Percentiles rank a stretch among this genome's conserved stretches.
These are phyloP conservation scores for Hozukius guyotensis DNA, from an alignment of 2,797 vertebrate species.

Conservation along the genomic window DNA sequence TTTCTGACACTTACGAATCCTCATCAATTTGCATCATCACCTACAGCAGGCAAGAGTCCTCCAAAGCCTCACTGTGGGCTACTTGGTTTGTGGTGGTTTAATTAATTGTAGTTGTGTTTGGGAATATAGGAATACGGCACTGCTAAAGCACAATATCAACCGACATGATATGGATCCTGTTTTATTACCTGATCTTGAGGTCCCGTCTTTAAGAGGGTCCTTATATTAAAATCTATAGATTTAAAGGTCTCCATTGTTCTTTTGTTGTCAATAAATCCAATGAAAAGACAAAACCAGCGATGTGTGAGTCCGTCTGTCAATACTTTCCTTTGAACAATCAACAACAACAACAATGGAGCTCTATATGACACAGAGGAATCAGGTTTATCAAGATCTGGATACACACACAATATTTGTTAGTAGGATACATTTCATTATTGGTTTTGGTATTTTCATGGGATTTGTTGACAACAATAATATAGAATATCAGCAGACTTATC, in stretches of 20 bases:
- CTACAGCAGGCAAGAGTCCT: not conserved
- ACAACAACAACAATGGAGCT: not conserved
- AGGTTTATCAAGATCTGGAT: too few species aligned
- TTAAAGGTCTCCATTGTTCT: not conserved
- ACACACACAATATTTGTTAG: too few species aligned
- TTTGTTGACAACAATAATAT: not conserved
- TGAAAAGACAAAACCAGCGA: not conserved
- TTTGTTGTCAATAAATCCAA: not conserved
- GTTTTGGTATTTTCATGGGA: not conserved
- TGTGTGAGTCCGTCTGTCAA: not conserved
- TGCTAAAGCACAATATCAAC: not conserved
- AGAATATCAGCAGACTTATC: not conserved
- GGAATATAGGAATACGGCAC: not conserved
- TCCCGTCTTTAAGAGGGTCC: not conserved
- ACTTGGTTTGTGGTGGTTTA: not conserved
- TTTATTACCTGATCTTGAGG: too few species aligned
- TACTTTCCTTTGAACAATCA: not conserved
- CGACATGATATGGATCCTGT: too few species aligned
- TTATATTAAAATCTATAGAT: not conserved
- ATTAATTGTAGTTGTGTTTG: not conserved
- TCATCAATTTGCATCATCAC: not conserved
- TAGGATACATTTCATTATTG: not conserved
- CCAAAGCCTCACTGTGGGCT: not conserved
- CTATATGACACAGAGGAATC: not conserved
- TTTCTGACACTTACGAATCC: not conserved